A percentile compares a stretch with the other conserved stretches of the same genome.
Conservation (phyloP, 2,888 invertebrate species). For the Aphidius colemani region DNA sequence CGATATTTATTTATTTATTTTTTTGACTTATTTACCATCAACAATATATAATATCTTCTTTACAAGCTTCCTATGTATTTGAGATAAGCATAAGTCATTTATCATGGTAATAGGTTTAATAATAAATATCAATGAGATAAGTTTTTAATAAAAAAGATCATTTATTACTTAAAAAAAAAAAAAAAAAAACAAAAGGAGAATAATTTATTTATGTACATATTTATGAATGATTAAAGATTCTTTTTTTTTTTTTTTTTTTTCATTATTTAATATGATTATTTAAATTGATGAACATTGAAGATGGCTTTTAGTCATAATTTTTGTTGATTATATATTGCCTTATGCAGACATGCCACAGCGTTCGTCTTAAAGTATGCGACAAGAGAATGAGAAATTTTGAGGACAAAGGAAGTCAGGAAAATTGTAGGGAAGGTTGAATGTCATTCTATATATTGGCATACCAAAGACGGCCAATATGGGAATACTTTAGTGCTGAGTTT, state of each 20-base stretch:
- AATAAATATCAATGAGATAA: no score
- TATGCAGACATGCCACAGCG: conserved; percentile 52
- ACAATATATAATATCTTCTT: no score
- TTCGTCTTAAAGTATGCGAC: conserved; percentile 50
- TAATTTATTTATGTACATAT: not conserved
- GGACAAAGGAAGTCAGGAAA: conserved; percentile 39
- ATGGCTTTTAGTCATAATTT: conserved; percentile 9
- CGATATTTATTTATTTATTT: no score
- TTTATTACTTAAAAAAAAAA: no score
- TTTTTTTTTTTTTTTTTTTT: not conserved
- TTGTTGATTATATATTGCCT: conserved; percentile 4
- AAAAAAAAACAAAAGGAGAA: not conserved
- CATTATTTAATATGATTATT: not conserved
- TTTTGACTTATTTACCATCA: no score
- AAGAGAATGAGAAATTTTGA: conserved; percentile 29
- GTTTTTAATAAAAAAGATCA: no score
- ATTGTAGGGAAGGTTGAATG: conserved; percentile 34
- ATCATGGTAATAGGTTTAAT: no score
- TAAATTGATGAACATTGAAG: conserved; percentile 5
- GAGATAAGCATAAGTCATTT: no score
- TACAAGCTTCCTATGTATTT: no score
- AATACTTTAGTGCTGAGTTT: conserved; percentile 58
- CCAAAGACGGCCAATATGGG: conserved; percentile 55
- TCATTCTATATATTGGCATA: conserved; percentile 55
- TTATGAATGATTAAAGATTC: not conserved